phyloP scores from a whole-genome alignment of 2,113 vertebrate species.

The Centropristis striata region DNA sequence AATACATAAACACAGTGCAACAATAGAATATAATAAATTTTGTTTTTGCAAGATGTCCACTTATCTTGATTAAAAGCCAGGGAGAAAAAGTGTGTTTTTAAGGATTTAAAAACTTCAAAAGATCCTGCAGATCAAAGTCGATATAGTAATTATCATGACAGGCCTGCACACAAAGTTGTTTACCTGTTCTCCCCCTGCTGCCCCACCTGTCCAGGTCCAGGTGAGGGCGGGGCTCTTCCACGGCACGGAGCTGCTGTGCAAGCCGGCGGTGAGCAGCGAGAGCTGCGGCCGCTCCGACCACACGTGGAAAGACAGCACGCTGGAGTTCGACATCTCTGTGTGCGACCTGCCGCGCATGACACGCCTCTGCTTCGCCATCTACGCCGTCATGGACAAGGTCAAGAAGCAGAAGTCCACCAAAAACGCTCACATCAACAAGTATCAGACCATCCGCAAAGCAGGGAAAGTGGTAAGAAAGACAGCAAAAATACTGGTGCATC shows the following conservation, averaged over 20 bases:
- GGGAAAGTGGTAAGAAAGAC: constrained; percentile 94
- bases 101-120: no score
- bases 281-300: constrained; percentile 93
- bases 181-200: no score
- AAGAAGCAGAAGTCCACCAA: constrained; percentile 96
- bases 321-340: constrained; percentile 95
- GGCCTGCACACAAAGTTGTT: background rate
- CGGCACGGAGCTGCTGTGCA: constrained; percentile 95
- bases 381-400: constrained; percentile 96
- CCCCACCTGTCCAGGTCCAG: constrained; percentile 87
- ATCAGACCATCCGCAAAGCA: constrained; percentile 98
- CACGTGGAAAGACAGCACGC: constrained; percentile 88
- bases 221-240: constrained; percentile 98
- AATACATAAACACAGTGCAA: no score
- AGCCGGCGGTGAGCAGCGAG: constrained; percentile 93
- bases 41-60: no score
- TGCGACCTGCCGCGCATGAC: constrained; percentile 97
- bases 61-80: no score
- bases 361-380: constrained; percentile 96
- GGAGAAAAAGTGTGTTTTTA: no score
- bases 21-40: no score
- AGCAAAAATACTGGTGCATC: no score
- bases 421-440: constrained; percentile 91
- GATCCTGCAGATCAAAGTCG: no score
- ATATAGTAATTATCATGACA: no score